These are phyloP conservation scores for Branchinecta lindahli DNA, from an alignment of 1,140 invertebrate genomes.

Conservation along the genomic window DNA sequence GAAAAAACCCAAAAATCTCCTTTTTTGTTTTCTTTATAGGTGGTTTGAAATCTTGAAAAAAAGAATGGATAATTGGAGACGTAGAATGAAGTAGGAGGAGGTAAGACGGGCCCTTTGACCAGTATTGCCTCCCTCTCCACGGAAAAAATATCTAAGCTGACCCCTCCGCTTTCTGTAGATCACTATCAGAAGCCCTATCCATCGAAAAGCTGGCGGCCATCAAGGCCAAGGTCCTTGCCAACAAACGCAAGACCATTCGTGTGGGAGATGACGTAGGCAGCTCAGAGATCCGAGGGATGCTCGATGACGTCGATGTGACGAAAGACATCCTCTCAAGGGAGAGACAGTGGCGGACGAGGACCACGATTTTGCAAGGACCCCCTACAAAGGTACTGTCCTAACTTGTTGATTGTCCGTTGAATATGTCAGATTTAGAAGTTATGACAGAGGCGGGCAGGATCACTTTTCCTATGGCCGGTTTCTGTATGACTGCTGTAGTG, in stretches of 20 bases:
- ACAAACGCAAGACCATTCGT: conserved; percentile 90
- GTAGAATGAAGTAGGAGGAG: too few relatives aligned
- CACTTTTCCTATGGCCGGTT: too few relatives aligned
- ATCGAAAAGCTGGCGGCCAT: conserved; percentile 96
- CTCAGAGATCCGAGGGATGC: conserved; percentile 60
- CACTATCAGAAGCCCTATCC: conserved; percentile 87
- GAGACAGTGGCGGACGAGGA: conserved; percentile 83
- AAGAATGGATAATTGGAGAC: too few relatives aligned
- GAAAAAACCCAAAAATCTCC: too few relatives aligned
- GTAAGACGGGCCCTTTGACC: too few relatives aligned
- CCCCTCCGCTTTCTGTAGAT: conserved; percentile 36
- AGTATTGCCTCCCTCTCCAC: neutral
- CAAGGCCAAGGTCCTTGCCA: conserved; percentile 89
- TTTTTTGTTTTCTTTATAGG: too few relatives aligned
- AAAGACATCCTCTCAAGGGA: conserved; percentile 90
- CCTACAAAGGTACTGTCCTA: conserved; percentile 55
- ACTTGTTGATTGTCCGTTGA: too few relatives aligned
- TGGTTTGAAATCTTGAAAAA: too few relatives aligned
- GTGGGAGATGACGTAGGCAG: conserved; percentile 53
- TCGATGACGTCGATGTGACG: conserved; percentile 89
- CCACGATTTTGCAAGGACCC: conserved; percentile 77
- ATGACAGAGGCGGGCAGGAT: too few relatives aligned
- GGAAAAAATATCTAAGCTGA: neutral
- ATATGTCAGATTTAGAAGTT: too few relatives aligned
- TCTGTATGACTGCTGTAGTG: too few relatives aligned